phyloP scores from a whole-genome alignment of 1,140 invertebrate species.

The Bemisia tabaci region DNA sequence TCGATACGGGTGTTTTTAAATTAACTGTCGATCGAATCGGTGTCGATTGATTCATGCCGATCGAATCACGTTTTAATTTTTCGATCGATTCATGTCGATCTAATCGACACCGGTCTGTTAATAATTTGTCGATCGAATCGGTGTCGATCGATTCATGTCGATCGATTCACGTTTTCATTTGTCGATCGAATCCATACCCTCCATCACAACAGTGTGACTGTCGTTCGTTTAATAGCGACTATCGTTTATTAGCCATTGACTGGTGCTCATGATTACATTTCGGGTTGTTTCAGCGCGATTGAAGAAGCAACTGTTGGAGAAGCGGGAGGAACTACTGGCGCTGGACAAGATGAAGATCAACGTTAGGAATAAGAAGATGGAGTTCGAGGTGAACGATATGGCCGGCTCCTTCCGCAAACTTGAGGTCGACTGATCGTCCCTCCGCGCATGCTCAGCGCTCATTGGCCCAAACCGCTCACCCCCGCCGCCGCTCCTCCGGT shows the following conservation, averaged over 20 bases:
- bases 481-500: too few species aligned
- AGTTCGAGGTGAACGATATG: conserved; percentile 26
- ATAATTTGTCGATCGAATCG: too few species aligned
- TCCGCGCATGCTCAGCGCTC: too few species aligned
- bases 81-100: too few species aligned
- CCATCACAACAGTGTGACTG: neutral
- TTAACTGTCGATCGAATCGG: too few species aligned
- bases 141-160: too few species aligned
- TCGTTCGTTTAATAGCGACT: neutral
- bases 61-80: too few species aligned
- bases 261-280: conserved; percentile 6
- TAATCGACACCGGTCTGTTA: too few species aligned
- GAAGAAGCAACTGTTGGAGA: conserved; percentile 47
- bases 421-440: conserved; percentile 64
- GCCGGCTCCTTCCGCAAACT: conserved; percentile 66
- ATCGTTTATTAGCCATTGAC: neutral
- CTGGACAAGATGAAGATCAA: conserved; percentile 53
- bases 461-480: too few species aligned
- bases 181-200: neutral
- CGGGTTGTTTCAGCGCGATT: conserved; percentile 33
- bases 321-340: conserved; percentile 48
- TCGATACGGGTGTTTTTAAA: too few species aligned
- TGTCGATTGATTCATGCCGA: too few species aligned
- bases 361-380: conserved; percentile 14
- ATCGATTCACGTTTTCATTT: neutral